Conservation (phyloP, 2,888 invertebrate species). For the Trichogramma evanescens region DNA sequence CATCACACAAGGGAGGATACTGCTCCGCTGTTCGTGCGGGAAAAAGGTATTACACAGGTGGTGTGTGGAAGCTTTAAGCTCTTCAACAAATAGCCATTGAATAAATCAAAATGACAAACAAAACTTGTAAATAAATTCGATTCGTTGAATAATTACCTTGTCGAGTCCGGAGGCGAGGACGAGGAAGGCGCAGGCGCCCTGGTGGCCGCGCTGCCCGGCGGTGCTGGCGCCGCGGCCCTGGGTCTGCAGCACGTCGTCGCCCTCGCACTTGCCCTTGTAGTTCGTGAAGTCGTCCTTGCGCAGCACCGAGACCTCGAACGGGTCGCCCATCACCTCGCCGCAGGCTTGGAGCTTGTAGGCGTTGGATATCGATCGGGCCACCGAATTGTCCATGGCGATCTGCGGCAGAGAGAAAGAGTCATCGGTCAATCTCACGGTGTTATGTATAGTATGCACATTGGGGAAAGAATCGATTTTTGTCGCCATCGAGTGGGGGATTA, state of each 20-base stretch:
- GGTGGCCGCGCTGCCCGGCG: constrained; percentile 64
- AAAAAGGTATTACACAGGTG: no score
- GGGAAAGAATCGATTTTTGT: no score
- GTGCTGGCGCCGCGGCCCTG: constrained; percentile 60
- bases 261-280: constrained; percentile 64
- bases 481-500: no score
- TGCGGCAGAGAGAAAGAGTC: constrained; percentile 28
- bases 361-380: constrained; percentile 51
- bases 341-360: constrained; percentile 59
- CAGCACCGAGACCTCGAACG: constrained; percentile 72
- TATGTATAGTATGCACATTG: no score
- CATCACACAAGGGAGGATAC: no score
- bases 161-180: constrained; percentile 75
- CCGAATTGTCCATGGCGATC: constrained; percentile 60
- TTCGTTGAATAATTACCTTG: constrained; percentile 47
- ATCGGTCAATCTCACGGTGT: no score
- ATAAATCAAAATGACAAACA: background rate
- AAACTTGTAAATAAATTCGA: background rate
- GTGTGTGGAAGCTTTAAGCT: no score
- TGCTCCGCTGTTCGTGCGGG: no score
- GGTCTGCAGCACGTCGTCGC: constrained; percentile 79
- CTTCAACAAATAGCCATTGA: no score
- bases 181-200: constrained; percentile 81
- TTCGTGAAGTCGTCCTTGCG: constrained; percentile 67
- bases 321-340: constrained; percentile 69